Conservation (phyloP, 2,797 vertebrate genomes). For the Sebastes hubbsi region DNA sequence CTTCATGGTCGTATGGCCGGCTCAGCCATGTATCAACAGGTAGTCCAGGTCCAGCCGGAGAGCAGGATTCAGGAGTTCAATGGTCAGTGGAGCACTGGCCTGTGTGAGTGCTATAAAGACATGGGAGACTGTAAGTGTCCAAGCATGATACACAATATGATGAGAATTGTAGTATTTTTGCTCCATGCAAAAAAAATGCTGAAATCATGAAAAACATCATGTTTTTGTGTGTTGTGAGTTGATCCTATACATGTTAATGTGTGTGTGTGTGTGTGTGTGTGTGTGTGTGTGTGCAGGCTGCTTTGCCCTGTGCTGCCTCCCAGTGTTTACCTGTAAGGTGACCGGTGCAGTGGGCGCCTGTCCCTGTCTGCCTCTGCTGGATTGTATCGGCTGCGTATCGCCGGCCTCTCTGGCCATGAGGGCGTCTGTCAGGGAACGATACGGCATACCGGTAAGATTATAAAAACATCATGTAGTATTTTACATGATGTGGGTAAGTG, state of each 20-base stretch:
- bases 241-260: too few species aligned
- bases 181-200: not conserved
- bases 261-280: conserved; percentile 7
- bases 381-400: conserved; percentile 75
- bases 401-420: conserved; percentile 79
- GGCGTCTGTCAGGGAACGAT: conserved; percentile 73
- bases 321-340: conserved; percentile 80
- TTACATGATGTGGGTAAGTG: not conserved
- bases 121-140: conserved; percentile 77
- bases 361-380: conserved; percentile 77
- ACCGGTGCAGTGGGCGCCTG: conserved; percentile 69
- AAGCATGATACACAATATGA: not conserved
- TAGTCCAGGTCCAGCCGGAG: conserved; percentile 61
- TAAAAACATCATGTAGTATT: not conserved
- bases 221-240: not conserved
- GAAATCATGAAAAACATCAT: not conserved
- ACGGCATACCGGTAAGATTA: conserved; percentile 73
- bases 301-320: conserved; percentile 81
- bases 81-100: conserved; percentile 79
- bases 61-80: not conserved
- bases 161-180: not conserved
- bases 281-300: conserved; percentile 67
- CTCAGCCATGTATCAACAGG: conserved; percentile 41
- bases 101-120: conserved; percentile 83
- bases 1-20: not conserved